Conservation (phyloP, 2,113 vertebrate genomes). For the Lophotis ruficrista region DNA sequence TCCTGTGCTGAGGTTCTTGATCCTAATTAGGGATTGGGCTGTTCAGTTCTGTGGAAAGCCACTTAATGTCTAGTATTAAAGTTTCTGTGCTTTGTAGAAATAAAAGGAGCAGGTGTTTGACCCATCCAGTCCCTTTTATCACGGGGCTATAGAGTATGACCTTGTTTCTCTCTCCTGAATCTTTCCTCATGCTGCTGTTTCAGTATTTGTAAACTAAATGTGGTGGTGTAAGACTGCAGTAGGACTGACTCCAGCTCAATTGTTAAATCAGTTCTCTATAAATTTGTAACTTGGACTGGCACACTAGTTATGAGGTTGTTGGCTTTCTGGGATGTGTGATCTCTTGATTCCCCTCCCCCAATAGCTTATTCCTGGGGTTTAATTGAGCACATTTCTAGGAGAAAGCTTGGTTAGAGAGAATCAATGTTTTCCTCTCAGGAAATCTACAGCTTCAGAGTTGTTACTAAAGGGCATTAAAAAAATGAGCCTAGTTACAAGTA, state of each 20-base stretch:
- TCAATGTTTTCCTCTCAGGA: neutral
- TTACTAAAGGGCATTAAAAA: neutral
- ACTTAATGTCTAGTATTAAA: neutral
- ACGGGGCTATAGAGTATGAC: neutral
- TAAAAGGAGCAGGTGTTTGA: neutral
- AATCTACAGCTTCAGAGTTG: neutral
- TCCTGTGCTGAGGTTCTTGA: neutral
- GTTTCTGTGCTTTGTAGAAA: neutral
- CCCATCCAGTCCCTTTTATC: neutral
- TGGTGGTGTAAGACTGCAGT: neutral
- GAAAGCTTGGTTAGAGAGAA: neutral
- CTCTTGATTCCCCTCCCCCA: neutral
- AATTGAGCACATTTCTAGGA: neutral
- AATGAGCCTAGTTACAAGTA: neutral
- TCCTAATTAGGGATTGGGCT: neutral
- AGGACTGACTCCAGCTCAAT: neutral
- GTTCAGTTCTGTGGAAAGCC: neutral
- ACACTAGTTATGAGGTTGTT: neutral
- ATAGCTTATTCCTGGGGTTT: neutral
- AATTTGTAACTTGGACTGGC: neutral
- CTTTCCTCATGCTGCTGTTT: neutral
- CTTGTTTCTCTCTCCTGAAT: neutral
- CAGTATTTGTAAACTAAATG: neutral
- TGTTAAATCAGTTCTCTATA: neutral
- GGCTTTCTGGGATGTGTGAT: neutral